Conservation (phyloP, 2,888 invertebrate species). For the Carterocephalus palaemon region DNA sequence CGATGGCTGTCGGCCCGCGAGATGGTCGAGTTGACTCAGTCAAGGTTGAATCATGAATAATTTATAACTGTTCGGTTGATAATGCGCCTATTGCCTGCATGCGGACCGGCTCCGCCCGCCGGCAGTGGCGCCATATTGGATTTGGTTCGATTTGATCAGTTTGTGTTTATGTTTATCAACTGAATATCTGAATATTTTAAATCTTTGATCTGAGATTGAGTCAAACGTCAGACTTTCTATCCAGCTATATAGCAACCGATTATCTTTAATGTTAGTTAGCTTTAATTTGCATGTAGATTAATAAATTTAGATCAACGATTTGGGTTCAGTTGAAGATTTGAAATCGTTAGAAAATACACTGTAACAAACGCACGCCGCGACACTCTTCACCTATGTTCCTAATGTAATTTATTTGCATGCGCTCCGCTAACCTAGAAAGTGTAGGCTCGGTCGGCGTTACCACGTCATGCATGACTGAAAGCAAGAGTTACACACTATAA, state of each 20-base stretch:
- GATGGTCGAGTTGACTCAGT: conserved; percentile 34
- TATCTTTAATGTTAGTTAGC: too few relatives aligned
- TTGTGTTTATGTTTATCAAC: conserved; percentile 8
- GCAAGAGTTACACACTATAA: conserved; percentile 2
- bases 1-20: conserved; percentile 32
- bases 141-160: conserved; percentile 3
- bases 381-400: too few relatives aligned
- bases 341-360: neutral
- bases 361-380: neutral
- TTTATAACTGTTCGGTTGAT: conserved; percentile 28
- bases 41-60: conserved; percentile 39
- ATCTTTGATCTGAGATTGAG: conserved; percentile 5
- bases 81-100: conserved; percentile 4
- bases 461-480: conserved; percentile 14
- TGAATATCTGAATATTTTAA: conserved; percentile 1
- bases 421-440: conserved; percentile 26
- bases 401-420: conserved; percentile 27
- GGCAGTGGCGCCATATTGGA: conserved; percentile 17
- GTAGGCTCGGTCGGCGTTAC: conserved; percentile 10
- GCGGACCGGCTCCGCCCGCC: neutral
- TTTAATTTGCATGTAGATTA: too few relatives aligned
- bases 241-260: too few relatives aligned
- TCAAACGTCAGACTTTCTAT: too few relatives aligned
- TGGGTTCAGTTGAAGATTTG: too few relatives aligned
- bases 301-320: too few relatives aligned